Evolutionary conservation across 1,140 invertebrate species (phyloP).

Genomic region (Uloborus diversus): DNA sequence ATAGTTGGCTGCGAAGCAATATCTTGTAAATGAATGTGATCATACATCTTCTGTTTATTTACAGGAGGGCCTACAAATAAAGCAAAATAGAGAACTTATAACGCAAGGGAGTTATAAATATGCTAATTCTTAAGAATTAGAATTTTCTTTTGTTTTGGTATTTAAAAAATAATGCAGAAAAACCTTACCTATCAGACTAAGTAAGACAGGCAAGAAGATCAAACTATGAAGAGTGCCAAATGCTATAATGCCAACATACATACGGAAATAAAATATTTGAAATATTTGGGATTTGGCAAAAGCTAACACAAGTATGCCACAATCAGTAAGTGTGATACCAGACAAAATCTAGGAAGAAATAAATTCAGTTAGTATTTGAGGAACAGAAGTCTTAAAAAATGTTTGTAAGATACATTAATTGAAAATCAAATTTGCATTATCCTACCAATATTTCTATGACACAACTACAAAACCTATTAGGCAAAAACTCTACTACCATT

Average conservation of each 20-base stretch:
- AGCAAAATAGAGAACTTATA: too few species aligned
- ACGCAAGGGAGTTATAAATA: too few species aligned
- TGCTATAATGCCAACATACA: conserved; percentile 71
- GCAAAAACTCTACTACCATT: too few species aligned
- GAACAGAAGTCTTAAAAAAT: too few species aligned
- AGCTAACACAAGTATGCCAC: conserved; percentile 70
- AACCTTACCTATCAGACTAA: conserved; percentile 68
- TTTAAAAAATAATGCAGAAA: too few species aligned
- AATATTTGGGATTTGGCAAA: conserved; percentile 73
- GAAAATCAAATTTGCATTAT: too few species aligned
- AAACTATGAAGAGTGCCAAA: conserved; percentile 72
- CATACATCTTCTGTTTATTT: conserved; percentile 57
- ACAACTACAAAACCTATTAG: too few species aligned
- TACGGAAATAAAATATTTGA: conserved; percentile 72
- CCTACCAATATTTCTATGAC: too few species aligned
- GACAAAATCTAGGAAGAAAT: conserved; percentile 67
- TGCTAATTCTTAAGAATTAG: too few species aligned
- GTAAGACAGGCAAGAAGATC: conserved; percentile 70
- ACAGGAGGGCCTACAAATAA: conserved; percentile 48
- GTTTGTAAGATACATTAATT: too few species aligned
- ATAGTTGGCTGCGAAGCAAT: conserved; percentile 46
- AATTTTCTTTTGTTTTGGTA: too few species aligned
- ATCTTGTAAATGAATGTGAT: conserved; percentile 56
- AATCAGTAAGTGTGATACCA: conserved; percentile 72
- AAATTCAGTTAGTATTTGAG: too few species aligned